These are phyloP conservation scores for Drosophila lini DNA, from an alignment of 1,140 invertebrate species.

Conservation along the genomic window DNA sequence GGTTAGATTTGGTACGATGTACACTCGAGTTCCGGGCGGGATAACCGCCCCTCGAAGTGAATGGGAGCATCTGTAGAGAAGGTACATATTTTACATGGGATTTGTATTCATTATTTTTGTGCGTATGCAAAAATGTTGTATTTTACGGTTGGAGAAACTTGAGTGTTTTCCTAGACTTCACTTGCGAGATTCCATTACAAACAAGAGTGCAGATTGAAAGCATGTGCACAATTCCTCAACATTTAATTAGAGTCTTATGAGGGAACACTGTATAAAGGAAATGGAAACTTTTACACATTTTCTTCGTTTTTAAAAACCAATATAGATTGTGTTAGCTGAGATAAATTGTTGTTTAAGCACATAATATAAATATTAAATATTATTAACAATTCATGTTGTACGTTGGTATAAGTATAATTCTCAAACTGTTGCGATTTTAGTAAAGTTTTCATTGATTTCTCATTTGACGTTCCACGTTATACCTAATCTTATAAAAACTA, in stretches of 20 bases:
- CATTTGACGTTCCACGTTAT: background rate
- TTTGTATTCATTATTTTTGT: conserved; percentile 17
- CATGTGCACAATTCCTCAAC: background rate
- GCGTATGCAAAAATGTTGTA: background rate
- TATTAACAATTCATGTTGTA: background rate
- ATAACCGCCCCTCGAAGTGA: conserved; percentile 16
- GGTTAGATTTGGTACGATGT: conserved; percentile 16
- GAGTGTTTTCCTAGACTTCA: conserved; percentile 4
- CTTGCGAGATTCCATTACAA: background rate
- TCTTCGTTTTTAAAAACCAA: background rate
- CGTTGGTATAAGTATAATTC: background rate
- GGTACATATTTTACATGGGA: background rate
- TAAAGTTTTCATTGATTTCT: background rate
- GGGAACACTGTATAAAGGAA: background rate
- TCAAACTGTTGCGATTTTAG: too few relatives aligned
- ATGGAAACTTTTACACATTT: background rate
- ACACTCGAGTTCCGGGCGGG: conserved; percentile 8
- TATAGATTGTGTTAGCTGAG: background rate
- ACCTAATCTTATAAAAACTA: background rate
- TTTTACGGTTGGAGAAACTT: background rate
- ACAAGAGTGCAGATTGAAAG: background rate
- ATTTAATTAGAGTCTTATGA: background rate
- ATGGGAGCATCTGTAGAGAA: conserved; percentile 22
- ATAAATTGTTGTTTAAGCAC: too few relatives aligned
- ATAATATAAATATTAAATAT: too few relatives aligned